phyloP scores from a whole-genome alignment of 1,140 invertebrate species.

The Anthonomus grandis region DNA sequence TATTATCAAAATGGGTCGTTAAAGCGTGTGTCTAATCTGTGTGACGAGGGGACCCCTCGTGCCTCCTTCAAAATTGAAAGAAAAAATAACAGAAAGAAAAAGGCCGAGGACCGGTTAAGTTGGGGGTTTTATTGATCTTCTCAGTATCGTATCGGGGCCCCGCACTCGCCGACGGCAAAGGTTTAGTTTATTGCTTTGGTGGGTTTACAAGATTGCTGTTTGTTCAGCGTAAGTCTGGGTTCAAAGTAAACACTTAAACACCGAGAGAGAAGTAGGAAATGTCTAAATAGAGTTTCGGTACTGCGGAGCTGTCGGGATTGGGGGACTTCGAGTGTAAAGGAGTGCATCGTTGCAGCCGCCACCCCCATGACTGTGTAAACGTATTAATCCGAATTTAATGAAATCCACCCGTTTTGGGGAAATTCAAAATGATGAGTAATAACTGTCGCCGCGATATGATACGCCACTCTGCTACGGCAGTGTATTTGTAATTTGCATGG shows the following conservation, averaged over 20 bases:
- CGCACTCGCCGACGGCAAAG: too few relatives aligned
- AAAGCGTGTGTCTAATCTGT: conserved; percentile 20
- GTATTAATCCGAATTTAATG: conserved; percentile 19
- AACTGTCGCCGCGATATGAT: too few relatives aligned
- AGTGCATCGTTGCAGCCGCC: conserved; percentile 6
- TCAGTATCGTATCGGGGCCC: conserved; percentile 24
- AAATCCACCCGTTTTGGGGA: conserved; percentile 14
- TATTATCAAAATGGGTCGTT: conserved; percentile 14
- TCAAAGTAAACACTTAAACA: conserved; percentile 13
- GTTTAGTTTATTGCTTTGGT: conserved; percentile 28
- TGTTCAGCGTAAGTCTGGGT: conserved; percentile 22
- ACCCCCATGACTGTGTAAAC: conserved; percentile 9
- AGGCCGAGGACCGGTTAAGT: conserved; percentile 20
- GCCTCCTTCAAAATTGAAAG: conserved; percentile 10
- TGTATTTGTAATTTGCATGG: too few relatives aligned
- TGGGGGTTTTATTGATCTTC: conserved; percentile 27
- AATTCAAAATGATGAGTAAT: too few relatives aligned
- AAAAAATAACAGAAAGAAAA: conserved; percentile 21
- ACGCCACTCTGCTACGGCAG: too few relatives aligned
- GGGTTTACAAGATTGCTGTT: conserved; percentile 27
- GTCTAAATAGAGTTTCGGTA: conserved; percentile 16
- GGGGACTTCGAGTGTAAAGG: conserved; percentile 5
- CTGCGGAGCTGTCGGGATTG: conserved; percentile 11
- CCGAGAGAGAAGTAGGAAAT: conserved; percentile 9
- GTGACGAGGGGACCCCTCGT: conserved; percentile 11